These are phyloP conservation scores for pig (Sus scrofa) DNA, from an alignment of 2,113 vertebrate species.

Conservation along the genomic window DNA sequence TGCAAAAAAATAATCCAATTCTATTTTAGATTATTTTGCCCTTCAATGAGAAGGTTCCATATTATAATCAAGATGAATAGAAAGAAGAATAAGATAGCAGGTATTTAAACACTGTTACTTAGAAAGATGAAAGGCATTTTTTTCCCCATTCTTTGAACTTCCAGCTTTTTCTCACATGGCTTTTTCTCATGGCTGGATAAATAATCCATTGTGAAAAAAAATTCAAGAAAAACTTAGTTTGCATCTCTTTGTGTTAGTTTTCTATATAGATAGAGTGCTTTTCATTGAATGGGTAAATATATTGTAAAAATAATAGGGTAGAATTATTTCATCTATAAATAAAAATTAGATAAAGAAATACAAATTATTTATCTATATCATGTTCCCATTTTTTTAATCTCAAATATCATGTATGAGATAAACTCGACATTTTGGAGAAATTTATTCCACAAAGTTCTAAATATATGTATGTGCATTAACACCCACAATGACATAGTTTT, in stretches of 20 bases:
- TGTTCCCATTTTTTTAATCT: background rate
- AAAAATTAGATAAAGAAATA: background rate
- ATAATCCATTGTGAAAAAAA: background rate
- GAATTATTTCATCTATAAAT: background rate
- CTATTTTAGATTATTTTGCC: background rate
- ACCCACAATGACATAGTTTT: background rate
- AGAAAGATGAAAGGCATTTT: background rate
- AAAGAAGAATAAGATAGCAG: background rate
- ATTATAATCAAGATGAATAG: background rate
- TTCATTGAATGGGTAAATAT: background rate
- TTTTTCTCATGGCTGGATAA: background rate
- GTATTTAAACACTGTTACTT: background rate
- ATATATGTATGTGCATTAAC: background rate
- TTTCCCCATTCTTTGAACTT: background rate
- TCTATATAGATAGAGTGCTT: background rate
- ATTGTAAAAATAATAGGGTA: background rate
- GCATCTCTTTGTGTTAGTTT: background rate
- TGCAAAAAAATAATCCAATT: background rate
- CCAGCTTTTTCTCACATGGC: background rate
- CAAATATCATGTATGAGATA: background rate
- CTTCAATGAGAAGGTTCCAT: background rate
- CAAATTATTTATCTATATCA: background rate
- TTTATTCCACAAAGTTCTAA: background rate
- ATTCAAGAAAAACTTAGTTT: background rate
- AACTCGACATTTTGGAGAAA: conserved; percentile 5